Evolutionary conservation across 2,797 vertebrate genomes (phyloP).

Genomic region (Tadarida brasiliensis): DNA sequence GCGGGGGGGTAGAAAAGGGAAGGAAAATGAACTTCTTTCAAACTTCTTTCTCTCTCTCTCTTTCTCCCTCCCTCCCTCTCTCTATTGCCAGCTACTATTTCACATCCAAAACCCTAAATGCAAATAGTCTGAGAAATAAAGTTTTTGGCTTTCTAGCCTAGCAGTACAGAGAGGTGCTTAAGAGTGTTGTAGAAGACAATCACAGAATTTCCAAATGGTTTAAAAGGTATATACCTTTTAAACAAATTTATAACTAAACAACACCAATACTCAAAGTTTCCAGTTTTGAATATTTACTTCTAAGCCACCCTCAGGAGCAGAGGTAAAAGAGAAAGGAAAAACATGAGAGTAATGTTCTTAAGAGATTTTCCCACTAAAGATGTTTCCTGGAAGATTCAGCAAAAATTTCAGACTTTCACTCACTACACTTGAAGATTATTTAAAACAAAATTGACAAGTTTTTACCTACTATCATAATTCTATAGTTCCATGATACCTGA

Average conservation of each 20-base stretch:
- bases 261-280: neutral
- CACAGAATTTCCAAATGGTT: neutral
- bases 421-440: neutral
- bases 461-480: neutral
- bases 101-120: neutral
- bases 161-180: neutral
- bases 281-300: conserved; percentile 28
- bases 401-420: neutral
- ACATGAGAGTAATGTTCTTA: neutral
- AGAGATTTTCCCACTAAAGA: neutral
- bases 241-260: conserved; percentile 29
- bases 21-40: neutral
- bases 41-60: neutral
- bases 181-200: neutral
- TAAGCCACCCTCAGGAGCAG: neutral
- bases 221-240: neutral
- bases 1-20: neutral
- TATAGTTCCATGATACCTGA: neutral
- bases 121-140: neutral
- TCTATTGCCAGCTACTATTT: neutral
- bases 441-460: conserved; percentile 36
- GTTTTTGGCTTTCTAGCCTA: neutral
- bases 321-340: neutral
- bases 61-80: too few species aligned
- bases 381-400: neutral